Base-by-base conservation (phyloP, 2,888 invertebrate species). In the Thereva nobilitata region DNA sequence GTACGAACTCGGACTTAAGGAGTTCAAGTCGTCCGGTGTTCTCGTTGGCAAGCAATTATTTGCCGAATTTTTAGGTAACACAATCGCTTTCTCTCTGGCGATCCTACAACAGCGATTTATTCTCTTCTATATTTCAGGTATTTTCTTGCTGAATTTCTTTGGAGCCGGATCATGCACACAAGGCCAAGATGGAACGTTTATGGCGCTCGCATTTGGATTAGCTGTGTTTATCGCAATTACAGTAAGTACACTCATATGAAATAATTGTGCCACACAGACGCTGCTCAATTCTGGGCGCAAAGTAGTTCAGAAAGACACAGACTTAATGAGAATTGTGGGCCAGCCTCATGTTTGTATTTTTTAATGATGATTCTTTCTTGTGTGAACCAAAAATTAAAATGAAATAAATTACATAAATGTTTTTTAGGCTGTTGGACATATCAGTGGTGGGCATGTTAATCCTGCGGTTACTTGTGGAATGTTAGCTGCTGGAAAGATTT, bases 401-500 rank as follows among this genome's bases (percentile, higher is more conserved):
- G 42, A 42, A 35, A 8, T 52, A 2, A 5, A 52, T 12, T 50
- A 6, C 10, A 38, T 59, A 38, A 47, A 5, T 47, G 38, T 41
- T 12, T 59, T 59, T 59, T 81, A 93, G 92, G 85, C 89, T 59
- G 86, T 94, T 72, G 93, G 93, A 4, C 93, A 94, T 80, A 86
- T 94, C 63, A 94, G 93, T 67, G 95, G 95, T 2, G 93, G 92
- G 7, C 95, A 95, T 80, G 84, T 96, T 69, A 97, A 97, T 84
- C 96, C 96, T 1, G 95, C 96, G 0, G 93, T 97, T 49, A 95
- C 95, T 4, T 79, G 85, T 12, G 93, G 91, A 1, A 85, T 95
- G 82, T 82, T 93, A 64, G 87, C 89, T 8, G 87, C 90, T 6
- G 92, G 95, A 6, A 89, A 91, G 75, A 89, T 93, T 63, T 88